phyloP scores from a whole-genome alignment of 2,113 vertebrate genomes.

The Zosterops hypoxanthus region DNA sequence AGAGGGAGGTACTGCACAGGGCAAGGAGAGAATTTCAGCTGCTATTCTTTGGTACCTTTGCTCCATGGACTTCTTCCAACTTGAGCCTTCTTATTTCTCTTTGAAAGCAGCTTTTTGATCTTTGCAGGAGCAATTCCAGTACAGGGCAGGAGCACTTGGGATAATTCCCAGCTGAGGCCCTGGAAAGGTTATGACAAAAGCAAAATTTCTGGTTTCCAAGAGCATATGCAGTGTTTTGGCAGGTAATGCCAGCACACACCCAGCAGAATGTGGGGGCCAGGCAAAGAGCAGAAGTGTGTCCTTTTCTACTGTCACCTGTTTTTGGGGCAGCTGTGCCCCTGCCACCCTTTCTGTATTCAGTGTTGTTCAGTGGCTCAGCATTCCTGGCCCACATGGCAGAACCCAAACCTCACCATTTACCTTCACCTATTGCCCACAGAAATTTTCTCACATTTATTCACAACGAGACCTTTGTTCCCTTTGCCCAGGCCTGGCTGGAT shows the following conservation, averaged over 20 bases:
- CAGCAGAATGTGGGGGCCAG: neutral
- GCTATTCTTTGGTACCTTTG: neutral
- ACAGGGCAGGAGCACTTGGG: neutral
- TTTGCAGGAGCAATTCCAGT: neutral
- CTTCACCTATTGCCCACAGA: neutral
- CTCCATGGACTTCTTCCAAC: neutral
- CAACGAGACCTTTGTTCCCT: neutral
- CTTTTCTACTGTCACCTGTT: neutral
- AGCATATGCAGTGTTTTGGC: neutral
- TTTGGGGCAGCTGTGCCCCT: neutral
- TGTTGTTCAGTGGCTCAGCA: neutral
- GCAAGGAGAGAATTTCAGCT: neutral
- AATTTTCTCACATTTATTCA: neutral
- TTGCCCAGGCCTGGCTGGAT: neutral
- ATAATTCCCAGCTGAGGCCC: neutral
- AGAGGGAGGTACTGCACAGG: neutral
- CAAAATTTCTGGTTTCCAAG: neutral
- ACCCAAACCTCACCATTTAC: neutral
- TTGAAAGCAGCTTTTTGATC: neutral
- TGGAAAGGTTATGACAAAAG: neutral
- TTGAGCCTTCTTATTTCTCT: neutral
- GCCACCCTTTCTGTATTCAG: neutral
- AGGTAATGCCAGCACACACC: neutral
- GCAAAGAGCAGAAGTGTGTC: neutral
- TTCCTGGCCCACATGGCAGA: neutral